Evolutionary conservation across 35 echinoderm and acorn worm species (phyloP).

Genomic region (Chiridota heheva): DNA sequence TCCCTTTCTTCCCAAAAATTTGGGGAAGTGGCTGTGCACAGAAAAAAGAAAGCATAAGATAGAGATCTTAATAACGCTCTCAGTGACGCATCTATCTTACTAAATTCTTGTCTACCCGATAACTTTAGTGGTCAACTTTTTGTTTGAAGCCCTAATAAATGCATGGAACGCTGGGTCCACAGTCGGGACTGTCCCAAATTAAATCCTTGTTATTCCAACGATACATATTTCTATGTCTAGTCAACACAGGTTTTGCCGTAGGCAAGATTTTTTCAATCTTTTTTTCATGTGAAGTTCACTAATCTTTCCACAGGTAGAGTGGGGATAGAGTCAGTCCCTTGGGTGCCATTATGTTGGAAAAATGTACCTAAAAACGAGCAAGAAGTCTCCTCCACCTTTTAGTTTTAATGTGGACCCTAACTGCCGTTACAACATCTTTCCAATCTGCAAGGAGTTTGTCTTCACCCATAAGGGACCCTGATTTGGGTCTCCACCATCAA

Average conservation of each 20-base stretch:
- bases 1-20: neutral
- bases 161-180: neutral
- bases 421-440: neutral
- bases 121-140: neutral
- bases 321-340: no score
- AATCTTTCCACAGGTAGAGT: neutral
- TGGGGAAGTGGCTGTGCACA: neutral
- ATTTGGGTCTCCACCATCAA: neutral
- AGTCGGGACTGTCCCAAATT: neutral
- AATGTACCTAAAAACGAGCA: no score
- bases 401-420: neutral
- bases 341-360: no score
- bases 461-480: neutral
- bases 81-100: neutral
- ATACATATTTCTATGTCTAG: neutral
- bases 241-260: neutral
- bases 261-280: neutral
- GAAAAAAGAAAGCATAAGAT: neutral
- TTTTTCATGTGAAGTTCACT: neutral
- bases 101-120: neutral
- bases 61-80: no score
- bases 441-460: neutral
- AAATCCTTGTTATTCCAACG: neutral
- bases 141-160: neutral
- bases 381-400: neutral